Base-by-base conservation (phyloP, 2,797 vertebrate genomes). In the Stomatorhinus walkeri region DNA sequence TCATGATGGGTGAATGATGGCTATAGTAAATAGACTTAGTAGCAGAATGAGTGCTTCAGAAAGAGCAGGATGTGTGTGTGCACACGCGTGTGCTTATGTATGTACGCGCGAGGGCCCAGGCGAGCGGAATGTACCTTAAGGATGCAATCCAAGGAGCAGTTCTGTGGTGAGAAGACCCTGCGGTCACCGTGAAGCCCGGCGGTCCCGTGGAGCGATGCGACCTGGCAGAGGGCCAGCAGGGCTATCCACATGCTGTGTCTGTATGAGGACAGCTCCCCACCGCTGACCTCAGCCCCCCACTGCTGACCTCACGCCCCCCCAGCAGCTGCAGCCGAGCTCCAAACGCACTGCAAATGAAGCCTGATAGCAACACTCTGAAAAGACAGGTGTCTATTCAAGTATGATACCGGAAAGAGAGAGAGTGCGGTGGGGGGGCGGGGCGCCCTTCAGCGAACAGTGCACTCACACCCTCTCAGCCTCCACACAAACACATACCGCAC, bases 141-240 rank as follows among this genome's bases (percentile, higher is more conserved):
- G 59, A 96, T 87, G 83, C 95, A 96, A 52, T 93, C 91, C 88
- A 96, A 90, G 0, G 89, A 93, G 93, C 96, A 96, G 91, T 93
- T 88, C 91, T 93, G 94, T 46, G 95, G 94, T 24, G 48, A 43
- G 87, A 95, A 79, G 46, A 56, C 56, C 7, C 4, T 61, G 28
- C 4, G 88, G 1, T 92, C 79, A 0, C 89, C 91, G 6, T 85
- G 86, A 46, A 91, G 90, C 54, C 83, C 2, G 24, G 91, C 36
- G 0, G 16, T 89, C 83, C 2, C 87, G 36, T 19, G 22, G 0
- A 89, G 51, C 0, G 7, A 68, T 51, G 91, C 12, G n/a, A 93
- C 64, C 54, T 91, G 90, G 28, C 46, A 90, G 19, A 94, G 28
- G 59, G 91, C 40, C 1, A 94, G 83, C 48, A 52, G 51, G 32